Evolutionary conservation across 2,797 vertebrate species (phyloP).

Genomic region (Centroberyx gerrardi): DNA sequence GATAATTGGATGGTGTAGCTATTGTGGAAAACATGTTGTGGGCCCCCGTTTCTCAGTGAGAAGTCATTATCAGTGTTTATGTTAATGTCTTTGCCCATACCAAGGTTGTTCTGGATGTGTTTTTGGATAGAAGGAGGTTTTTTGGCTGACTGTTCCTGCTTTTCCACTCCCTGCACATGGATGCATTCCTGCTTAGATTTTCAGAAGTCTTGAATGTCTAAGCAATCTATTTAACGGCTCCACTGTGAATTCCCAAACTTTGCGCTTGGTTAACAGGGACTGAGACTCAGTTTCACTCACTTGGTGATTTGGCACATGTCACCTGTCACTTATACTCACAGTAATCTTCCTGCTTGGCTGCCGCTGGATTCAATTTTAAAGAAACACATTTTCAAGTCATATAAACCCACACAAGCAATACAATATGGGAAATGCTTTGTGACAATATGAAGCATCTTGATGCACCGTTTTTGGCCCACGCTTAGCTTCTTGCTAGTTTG

Average conservation of each 20-base stretch:
- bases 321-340: not conserved
- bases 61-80: conserved; percentile 82
- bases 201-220: conserved; percentile 34
- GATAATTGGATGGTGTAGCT: conserved; percentile 82
- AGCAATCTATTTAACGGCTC: conserved; percentile 34
- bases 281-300: conserved; percentile 2
- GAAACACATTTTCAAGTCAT: not conserved
- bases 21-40: conserved; percentile 79
- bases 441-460: not conserved
- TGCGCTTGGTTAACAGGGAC: conserved; percentile 7
- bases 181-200: conserved; percentile 23
- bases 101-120: conserved; percentile 55
- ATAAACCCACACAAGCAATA: not conserved
- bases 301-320: conserved; percentile 18
- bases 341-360: not conserved
- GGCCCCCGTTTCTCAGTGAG: conserved; percentile 71
- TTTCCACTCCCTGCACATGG: conserved; percentile 46
- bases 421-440: too few species aligned
- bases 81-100: conserved; percentile 74
- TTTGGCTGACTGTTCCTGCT: conserved; percentile 40
- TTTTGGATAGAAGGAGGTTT: conserved; percentile 42
- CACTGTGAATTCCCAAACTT: conserved; percentile 28
- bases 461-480: not conserved
- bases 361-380: conserved; percentile 15
- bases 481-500: not conserved